Evolutionary conservation across 2,797 vertebrate genomes (phyloP).

Genomic region (Sandelia bainsii): DNA sequence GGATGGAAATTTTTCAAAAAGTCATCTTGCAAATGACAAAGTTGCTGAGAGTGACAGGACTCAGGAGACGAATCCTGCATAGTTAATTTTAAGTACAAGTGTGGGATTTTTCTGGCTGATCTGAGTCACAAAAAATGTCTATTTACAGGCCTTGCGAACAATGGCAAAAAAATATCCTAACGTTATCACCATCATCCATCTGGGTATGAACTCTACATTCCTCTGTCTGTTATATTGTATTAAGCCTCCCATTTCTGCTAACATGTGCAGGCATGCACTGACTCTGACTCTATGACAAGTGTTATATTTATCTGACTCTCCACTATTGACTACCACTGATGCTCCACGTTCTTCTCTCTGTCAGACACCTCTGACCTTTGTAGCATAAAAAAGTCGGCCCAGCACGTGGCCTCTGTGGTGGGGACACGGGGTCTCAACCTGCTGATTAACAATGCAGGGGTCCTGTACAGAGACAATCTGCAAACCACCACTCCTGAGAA

Average conservation of each 20-base stretch:
- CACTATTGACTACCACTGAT: conserved; percentile 20
- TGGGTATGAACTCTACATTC: conserved; percentile 41
- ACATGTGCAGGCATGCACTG: not conserved
- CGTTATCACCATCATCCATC: conserved; percentile 43
- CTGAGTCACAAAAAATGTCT: conserved; percentile 4
- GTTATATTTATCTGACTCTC: conserved; percentile 39
- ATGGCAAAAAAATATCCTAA: conserved; percentile 59
- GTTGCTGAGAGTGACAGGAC: not conserved
- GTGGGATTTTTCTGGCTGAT: not conserved
- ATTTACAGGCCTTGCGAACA: conserved; percentile 43
- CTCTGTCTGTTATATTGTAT: not conserved
- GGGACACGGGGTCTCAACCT: conserved; percentile 69
- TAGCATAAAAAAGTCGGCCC: conserved; percentile 61
- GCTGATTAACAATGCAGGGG: conserved; percentile 74
- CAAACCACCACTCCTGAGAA: conserved; percentile 50
- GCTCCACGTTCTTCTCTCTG: conserved; percentile 30
- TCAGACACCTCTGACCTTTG: conserved; percentile 69
- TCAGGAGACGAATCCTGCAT: not conserved
- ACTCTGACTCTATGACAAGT: not conserved
- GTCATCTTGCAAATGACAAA: not conserved
- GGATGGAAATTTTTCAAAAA: not conserved
- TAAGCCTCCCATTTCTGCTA: not conserved
- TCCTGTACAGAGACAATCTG: conserved; percentile 27
- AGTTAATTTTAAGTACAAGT: not conserved
- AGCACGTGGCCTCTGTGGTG: conserved; percentile 60